Percentiles rank a stretch among this genome's conserved stretches.
These are phyloP conservation scores for Brachymystax lenok DNA, from an alignment of 2,797 vertebrate genomes.

Conservation along the genomic window DNA sequence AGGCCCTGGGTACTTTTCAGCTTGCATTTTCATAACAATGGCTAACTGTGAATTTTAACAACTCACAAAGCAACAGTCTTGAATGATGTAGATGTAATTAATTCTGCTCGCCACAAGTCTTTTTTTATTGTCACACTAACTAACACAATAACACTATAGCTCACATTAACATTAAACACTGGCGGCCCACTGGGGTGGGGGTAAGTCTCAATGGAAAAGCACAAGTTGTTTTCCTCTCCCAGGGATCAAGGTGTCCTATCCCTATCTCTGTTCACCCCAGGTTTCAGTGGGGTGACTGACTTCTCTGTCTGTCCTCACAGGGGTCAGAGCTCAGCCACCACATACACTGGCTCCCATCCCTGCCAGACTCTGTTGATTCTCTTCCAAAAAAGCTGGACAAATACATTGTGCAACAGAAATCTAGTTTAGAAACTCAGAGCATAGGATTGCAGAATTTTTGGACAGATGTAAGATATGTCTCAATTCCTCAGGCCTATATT, in stretches of 20 bases:
- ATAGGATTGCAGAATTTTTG: slow-evolving; percentile 32
- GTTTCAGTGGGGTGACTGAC: slow-evolving; percentile 32
- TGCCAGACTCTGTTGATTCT: slow-evolving; percentile 36
- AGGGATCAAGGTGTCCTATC: background rate
- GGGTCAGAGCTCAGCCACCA: slow-evolving; percentile 6
- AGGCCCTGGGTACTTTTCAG: too few species aligned
- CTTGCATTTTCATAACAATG: too few species aligned
- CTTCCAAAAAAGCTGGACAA: slow-evolving; percentile 37
- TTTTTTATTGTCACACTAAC: too few species aligned
- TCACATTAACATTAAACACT: too few species aligned
- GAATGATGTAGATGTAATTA: too few species aligned
- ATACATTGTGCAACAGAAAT: slow-evolving; percentile 53
- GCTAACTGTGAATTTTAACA: too few species aligned
- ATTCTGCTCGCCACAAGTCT: too few species aligned
- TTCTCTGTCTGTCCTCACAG: slow-evolving; percentile 22
- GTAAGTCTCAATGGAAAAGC: too few species aligned
- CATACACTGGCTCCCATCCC: background rate
- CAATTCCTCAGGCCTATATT: background rate
- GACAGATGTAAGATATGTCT: slow-evolving; percentile 24
- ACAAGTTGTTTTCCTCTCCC: background rate
- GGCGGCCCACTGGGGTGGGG: too few species aligned
- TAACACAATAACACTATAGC: too few species aligned
- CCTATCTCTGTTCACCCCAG: background rate
- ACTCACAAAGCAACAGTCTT: too few species aligned
- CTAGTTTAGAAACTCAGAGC: slow-evolving; percentile 25